Evolutionary conservation across 2,797 vertebrate genomes (phyloP).

Genomic region (Tadarida brasiliensis): DNA sequence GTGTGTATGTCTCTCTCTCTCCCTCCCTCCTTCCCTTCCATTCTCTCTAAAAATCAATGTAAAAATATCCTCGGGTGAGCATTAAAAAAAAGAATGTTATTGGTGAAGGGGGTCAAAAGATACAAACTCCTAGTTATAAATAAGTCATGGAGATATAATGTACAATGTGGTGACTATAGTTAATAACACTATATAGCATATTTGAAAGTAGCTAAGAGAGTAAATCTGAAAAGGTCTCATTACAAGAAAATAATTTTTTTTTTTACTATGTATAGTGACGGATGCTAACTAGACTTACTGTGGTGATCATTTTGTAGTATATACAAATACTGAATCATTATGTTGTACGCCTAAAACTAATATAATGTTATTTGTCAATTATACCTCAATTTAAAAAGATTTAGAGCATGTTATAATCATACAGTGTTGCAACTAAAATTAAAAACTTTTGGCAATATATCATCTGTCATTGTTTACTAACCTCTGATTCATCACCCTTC

Average conservation of each 20-base stretch:
- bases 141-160: background rate
- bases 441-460: background rate
- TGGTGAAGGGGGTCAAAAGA: background rate
- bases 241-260: background rate
- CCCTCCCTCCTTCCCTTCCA: too few relatives aligned
- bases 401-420: background rate
- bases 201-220: background rate
- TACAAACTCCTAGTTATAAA: background rate
- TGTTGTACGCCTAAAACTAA: background rate
- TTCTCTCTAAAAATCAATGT: too few relatives aligned
- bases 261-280: background rate
- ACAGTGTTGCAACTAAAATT: conserved; percentile 28
- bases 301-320: background rate
- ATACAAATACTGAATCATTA: background rate
- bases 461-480: conserved; percentile 80
- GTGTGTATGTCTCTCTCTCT: too few relatives aligned
- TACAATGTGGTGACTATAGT: background rate
- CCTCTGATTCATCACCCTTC: conserved; percentile 95
- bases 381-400: background rate
- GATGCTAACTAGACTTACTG: background rate
- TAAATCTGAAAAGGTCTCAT: background rate
- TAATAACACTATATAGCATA: background rate
- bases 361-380: background rate
- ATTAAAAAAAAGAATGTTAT: background rate
- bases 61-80: background rate